Percentiles rank a stretch among this genome's conserved stretches.
Evolutionary conservation across 2,113 vertebrate genomes (phyloP).

Genomic region (Clarias batrachus): DNA sequence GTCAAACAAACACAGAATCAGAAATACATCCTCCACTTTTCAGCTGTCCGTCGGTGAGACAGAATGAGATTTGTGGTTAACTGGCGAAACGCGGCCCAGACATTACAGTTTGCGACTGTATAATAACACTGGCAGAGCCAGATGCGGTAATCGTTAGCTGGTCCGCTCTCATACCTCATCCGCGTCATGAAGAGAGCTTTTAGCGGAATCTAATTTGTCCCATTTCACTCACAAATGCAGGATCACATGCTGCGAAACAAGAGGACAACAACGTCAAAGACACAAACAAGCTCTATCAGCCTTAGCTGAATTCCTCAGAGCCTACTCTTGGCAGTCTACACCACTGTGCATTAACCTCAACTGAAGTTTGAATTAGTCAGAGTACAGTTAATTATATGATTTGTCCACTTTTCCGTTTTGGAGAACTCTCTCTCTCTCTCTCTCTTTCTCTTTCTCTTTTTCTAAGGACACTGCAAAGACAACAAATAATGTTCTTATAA

Average conservation of each 20-base stretch:
- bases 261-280: not conserved
- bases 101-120: not conserved
- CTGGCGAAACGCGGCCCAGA: not conserved
- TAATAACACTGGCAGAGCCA: not conserved
- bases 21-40: slow-evolving; percentile 12
- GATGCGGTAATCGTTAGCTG: not conserved
- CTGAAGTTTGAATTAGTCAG: not conserved
- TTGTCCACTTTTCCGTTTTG: not conserved
- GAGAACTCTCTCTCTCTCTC: not conserved
- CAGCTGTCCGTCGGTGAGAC: not conserved
- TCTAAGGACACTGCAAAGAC: not conserved
- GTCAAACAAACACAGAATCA: slow-evolving; percentile 21
- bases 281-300: not conserved
- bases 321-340: not conserved
- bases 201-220: slow-evolving; percentile 42
- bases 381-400: not conserved
- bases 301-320: slow-evolving; percentile 16
- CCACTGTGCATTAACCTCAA: not conserved
- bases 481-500: not conserved
- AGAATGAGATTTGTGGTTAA: not conserved
- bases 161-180: not conserved
- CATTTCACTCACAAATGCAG: slow-evolving; percentile 49
- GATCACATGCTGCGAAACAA: slow-evolving; percentile 47
- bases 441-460: no score
- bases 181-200: not conserved